Conservation (phyloP, 2,797 vertebrate species). For the Poliocrania exsul region DNA sequence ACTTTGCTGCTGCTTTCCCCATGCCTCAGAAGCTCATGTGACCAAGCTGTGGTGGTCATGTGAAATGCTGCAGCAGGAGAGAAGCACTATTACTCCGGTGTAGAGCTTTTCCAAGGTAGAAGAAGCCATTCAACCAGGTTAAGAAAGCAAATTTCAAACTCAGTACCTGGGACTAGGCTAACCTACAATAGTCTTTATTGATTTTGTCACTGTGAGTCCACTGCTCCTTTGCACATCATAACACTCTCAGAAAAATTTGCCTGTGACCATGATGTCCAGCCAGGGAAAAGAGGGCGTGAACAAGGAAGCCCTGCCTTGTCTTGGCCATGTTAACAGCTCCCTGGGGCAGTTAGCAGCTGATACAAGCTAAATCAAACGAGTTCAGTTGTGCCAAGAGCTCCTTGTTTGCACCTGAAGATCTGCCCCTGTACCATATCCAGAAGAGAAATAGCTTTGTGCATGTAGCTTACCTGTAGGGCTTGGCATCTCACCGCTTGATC, state of each 20-base stretch:
- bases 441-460: neutral
- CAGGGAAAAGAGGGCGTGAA: neutral
- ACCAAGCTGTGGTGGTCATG: neutral
- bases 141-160: neutral
- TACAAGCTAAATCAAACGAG: neutral
- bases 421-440: neutral
- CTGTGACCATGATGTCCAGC: fast-evolving
- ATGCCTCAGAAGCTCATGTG: neutral
- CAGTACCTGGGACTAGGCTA: neutral
- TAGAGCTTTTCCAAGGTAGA: neutral
- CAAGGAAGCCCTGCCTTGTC: neutral
- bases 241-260: neutral
- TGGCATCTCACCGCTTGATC: neutral
- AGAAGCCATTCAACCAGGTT: fast-evolving
- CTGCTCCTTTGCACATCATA: neutral
- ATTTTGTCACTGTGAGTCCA: neutral
- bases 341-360: neutral
- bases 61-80: neutral
- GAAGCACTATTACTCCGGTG: neutral
- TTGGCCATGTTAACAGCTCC: neutral
- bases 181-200: neutral
- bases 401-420: neutral
- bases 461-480: neutral
- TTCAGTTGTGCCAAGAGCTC: neutral
- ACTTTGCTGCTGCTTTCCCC: neutral